Percentiles rank a stretch among this genome's conserved stretches.
Conservation (phyloP, 2,888 invertebrate species). For the Lochmaea capreae region DNA sequence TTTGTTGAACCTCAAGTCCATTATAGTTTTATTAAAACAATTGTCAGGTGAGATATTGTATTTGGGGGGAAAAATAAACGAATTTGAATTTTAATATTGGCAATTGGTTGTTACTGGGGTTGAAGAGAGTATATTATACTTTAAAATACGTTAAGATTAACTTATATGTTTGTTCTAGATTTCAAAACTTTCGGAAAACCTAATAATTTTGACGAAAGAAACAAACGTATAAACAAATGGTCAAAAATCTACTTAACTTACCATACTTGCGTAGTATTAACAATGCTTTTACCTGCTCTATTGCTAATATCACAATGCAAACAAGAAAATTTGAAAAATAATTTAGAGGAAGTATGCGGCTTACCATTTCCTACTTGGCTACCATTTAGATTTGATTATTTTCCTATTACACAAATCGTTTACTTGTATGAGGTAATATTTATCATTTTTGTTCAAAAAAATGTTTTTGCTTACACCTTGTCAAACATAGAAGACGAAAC, state of each 20-base stretch:
- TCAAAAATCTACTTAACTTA: conserved; percentile 36
- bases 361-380: conserved; percentile 41
- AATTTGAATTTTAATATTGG: too few species aligned
- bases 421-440: conserved; percentile 37
- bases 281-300: conserved; percentile 24
- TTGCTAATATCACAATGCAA: conserved; percentile 37
- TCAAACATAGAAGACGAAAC: too few species aligned
- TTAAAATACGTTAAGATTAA: too few species aligned
- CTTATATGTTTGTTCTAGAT: conserved; percentile 25
- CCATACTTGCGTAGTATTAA: conserved; percentile 19
- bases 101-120: too few species aligned
- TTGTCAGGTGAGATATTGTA: conserved; percentile 33
- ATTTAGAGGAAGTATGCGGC: conserved; percentile 42
- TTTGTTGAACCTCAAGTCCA: conserved; percentile 27
- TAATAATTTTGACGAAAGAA: conserved; percentile 31
- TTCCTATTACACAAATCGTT: conserved; percentile 38
- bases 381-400: conserved; percentile 39
- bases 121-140: too few species aligned
- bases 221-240: conserved; percentile 33
- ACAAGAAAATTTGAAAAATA: conserved; percentile 35
- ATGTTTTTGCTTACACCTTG: too few species aligned
- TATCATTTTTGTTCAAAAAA: too few species aligned
- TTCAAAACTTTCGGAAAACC: conserved; percentile 40
- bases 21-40: conserved; percentile 33
- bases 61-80: too few species aligned